phyloP scores from a whole-genome alignment of 2,888 invertebrate genomes.

The Hyles lineata region DNA sequence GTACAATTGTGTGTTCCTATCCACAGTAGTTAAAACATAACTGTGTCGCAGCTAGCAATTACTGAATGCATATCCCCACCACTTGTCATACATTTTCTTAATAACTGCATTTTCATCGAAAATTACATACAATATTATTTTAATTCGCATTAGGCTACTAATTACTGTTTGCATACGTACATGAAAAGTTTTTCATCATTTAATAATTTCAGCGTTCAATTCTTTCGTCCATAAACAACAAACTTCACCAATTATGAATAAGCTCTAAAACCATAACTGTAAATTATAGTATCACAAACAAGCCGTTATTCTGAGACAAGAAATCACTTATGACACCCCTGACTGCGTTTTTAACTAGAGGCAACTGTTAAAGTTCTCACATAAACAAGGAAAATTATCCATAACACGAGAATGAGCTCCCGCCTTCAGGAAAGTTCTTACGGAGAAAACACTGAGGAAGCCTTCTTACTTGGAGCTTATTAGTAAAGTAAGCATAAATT shows the following conservation, averaged over 20 bases:
- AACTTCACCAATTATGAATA: not conserved
- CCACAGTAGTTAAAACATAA: no score
- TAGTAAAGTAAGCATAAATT: constrained; percentile 42
- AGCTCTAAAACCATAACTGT: not conserved
- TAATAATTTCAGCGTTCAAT: no score
- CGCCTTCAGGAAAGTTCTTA: constrained; percentile 49
- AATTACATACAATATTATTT: no score
- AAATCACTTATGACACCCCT: constrained; percentile 32
- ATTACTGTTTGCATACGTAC: no score
- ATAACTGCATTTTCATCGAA: no score
- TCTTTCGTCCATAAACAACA: not conserved
- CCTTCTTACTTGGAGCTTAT: constrained; percentile 55
- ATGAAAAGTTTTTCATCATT: no score
- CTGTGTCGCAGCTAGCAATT: no score
- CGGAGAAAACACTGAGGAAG: constrained; percentile 40
- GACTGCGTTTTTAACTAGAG: constrained; percentile 38
- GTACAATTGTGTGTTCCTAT: no score
- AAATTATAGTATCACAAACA: not conserved
- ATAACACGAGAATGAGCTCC: constrained; percentile 63
- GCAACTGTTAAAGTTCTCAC: constrained; percentile 61
- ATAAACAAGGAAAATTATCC: constrained; percentile 67
- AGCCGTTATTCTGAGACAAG: constrained; percentile 20
- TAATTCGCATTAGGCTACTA: no score
- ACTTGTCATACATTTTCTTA: no score
- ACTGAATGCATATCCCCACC: no score